phyloP scores from a whole-genome alignment of 2,113 vertebrate species.

The Corythaixoides concolor region DNA sequence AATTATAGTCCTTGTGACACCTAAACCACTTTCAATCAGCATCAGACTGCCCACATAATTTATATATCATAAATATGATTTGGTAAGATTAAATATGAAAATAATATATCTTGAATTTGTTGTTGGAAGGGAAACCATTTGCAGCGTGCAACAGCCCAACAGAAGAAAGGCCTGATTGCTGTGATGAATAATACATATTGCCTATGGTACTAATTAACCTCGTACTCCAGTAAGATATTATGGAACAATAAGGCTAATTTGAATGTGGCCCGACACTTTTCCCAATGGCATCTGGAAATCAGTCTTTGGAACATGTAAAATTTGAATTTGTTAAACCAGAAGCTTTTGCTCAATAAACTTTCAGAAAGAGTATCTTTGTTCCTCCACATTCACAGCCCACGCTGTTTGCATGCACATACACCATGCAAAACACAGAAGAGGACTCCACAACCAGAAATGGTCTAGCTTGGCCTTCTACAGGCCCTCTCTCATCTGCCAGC shows the following conservation, averaged over 20 bases:
- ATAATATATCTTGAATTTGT: slow-evolving; percentile 60
- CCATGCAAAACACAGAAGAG: background rate
- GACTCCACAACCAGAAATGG: background rate
- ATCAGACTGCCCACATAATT: slow-evolving; percentile 10
- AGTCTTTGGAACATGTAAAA: slow-evolving; percentile 2
- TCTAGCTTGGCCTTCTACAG: background rate
- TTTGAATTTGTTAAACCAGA: slow-evolving; percentile 21
- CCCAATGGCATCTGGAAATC: slow-evolving; percentile 57
- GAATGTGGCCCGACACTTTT: slow-evolving; percentile 58
- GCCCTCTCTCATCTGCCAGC: background rate
- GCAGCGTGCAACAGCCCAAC: slow-evolving; percentile 33
- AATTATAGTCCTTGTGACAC: background rate
- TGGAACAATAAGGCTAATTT: slow-evolving; percentile 73
- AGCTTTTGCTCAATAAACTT: background rate
- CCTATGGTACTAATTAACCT: slow-evolving; percentile 79
- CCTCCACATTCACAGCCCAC: background rate
- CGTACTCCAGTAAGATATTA: slow-evolving; percentile 63
- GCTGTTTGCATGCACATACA: accelerated
- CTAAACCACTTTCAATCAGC: background rate
- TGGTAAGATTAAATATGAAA: slow-evolving; percentile 63
- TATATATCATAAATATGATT: slow-evolving; percentile 37
- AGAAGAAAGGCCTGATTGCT: slow-evolving; percentile 69
- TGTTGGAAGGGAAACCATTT: slow-evolving; percentile 53
- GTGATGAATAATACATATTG: slow-evolving; percentile 74
- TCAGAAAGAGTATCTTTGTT: background rate